These are phyloP conservation scores for Recurvirostra avosetta DNA, from an alignment of 2,113 vertebrate genomes.

Conservation along the genomic window DNA sequence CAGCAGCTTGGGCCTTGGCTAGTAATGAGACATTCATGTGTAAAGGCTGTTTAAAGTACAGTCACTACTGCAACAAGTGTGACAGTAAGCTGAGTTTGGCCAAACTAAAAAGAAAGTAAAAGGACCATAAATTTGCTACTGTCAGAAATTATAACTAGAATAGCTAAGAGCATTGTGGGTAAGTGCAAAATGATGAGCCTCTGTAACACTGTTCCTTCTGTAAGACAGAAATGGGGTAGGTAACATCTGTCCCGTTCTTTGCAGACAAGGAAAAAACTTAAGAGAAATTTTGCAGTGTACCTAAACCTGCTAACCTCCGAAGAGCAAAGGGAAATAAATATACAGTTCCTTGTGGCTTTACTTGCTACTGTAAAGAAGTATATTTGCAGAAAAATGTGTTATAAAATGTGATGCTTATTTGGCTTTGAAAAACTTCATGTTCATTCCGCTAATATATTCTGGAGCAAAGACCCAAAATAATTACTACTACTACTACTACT, in stretches of 20 bases:
- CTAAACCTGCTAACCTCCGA: neutral
- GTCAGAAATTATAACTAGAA: constrained; percentile 21
- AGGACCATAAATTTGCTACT: neutral
- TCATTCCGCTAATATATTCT: neutral
- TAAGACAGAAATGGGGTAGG: neutral
- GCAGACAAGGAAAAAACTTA: neutral
- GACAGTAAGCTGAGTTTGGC: neutral
- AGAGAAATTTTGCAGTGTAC: neutral
- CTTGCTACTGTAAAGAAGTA: neutral
- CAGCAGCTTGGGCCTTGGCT: neutral
- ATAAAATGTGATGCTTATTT: neutral
- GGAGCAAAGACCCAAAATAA: neutral
- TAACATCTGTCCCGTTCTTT: neutral
- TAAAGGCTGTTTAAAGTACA: neutral
- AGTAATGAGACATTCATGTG: neutral
- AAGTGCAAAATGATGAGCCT: neutral
- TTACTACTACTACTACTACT: neutral
- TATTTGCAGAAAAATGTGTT: neutral
- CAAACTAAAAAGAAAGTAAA: neutral
- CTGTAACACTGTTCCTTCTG: neutral
- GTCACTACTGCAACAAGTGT: neutral
- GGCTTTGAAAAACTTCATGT: neutral
- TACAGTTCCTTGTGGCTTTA: neutral
- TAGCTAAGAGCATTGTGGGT: neutral
- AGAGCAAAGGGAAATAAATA: neutral